These are phyloP conservation scores for Salarias fasciatus DNA, from an alignment of 2,797 vertebrate species.

Conservation along the genomic window DNA sequence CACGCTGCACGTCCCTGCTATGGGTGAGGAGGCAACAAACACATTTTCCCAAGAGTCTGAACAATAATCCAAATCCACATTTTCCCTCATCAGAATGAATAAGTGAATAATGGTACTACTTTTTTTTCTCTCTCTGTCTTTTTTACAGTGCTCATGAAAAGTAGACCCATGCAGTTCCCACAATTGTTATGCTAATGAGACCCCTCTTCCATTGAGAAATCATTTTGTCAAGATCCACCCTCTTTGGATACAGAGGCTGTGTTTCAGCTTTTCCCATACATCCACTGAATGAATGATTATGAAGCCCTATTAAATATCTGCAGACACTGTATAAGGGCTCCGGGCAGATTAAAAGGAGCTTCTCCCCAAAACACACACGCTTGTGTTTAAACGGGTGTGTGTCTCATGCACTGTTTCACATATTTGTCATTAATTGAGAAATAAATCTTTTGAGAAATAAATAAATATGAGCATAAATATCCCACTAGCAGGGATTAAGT, in stretches of 20 bases:
- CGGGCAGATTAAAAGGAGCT: slow-evolving; percentile 56
- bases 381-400: slow-evolving; percentile 13
- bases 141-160: slow-evolving; percentile 79
- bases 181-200: slow-evolving; percentile 87
- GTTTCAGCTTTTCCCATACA: slow-evolving; percentile 82
- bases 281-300: slow-evolving; percentile 79
- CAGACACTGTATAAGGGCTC: slow-evolving; percentile 69
- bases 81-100: slow-evolving; percentile 15
- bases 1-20: not conserved
- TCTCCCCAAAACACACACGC: slow-evolving; percentile 3
- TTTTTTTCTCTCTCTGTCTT: slow-evolving; percentile 38
- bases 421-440: not conserved
- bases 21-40: not conserved
- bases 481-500: too few relatives aligned
- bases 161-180: slow-evolving; percentile 84
- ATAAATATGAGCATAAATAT: too few relatives aligned
- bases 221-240: slow-evolving; percentile 84
- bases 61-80: slow-evolving; percentile 38
- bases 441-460: too few relatives aligned
- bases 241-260: slow-evolving; percentile 73
- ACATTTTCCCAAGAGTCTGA: slow-evolving; percentile 7
- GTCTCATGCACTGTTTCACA: not conserved
- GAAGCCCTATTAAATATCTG: slow-evolving; percentile 69
- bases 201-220: slow-evolving; percentile 86
- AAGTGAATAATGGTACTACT: slow-evolving; percentile 30